Evolutionary conservation across 1,140 invertebrate species (phyloP).

Genomic region (Apis laboriosa): DNA sequence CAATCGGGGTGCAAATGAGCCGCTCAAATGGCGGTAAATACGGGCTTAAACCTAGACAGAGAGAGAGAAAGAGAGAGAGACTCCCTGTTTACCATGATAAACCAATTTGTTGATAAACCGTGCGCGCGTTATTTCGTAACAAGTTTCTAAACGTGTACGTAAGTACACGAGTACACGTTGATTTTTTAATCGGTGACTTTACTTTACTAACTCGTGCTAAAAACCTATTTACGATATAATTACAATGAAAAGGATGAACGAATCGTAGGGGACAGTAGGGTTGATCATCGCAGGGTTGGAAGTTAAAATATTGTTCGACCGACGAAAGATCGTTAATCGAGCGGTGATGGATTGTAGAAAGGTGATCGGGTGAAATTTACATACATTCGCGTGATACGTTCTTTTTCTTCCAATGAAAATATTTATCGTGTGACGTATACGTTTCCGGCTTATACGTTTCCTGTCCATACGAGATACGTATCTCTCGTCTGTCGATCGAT

Average conservation of each 20-base stretch:
- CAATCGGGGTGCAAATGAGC: slow-evolving; percentile 34
- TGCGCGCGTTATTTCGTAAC: neutral
- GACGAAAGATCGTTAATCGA: no score
- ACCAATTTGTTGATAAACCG: slow-evolving; percentile 5
- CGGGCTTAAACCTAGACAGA: neutral
- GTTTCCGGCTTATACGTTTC: no score
- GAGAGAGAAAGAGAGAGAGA: no score
- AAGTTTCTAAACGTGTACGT: neutral
- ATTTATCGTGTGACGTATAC: no score
- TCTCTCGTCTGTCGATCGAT: neutral
- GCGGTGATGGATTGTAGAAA: no score
- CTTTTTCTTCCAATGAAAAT: neutral
- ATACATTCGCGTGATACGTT: neutral
- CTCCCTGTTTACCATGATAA: neutral
- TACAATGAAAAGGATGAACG: no score
- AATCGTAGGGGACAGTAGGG: no score
- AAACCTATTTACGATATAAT: no score
- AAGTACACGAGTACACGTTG: neutral
- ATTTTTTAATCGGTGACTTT: no score
- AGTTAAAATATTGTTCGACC: no score
- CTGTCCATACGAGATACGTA: neutral
- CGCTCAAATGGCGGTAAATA: neutral
- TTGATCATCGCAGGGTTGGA: no score
- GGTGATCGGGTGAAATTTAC: neutral
- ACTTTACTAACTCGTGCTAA: no score